Evolutionary conservation across 1,140 invertebrate species (phyloP), one percentile per base, ranked within the genome.

Genomic region (Pseudomyrmex flavicornis): DNA sequence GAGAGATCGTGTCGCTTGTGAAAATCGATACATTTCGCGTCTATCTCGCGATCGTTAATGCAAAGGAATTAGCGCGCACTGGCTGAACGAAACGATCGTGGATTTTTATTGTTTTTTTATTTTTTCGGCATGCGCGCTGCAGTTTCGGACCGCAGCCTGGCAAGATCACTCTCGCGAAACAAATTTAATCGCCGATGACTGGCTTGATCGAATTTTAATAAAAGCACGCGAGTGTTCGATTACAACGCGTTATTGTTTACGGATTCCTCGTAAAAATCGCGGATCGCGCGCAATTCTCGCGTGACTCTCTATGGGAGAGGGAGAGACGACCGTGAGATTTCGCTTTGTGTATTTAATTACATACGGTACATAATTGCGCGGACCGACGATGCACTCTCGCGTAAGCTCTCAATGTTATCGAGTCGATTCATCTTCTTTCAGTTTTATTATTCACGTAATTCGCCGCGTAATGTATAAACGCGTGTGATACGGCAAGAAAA

Each of bases 221-320:
- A 87, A 87, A 79, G 46, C 50, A 17, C 69, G 52, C 50, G 85
- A 63, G 72, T 44, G 72, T 58, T 54, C 85, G 86, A 87, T 86
- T 87, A 86, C 72, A 66, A 50, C 20, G 44, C 12, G 46, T 50
- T 35, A 35, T 87, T 62, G 52, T 79, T 35, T 44, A 56, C 48
- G 56, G 22, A 52, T 68, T 61, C n/a, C 70, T 59, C 52, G 48
- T 8, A 59, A 83, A 63, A 83, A 44, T n/a, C 10, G 12, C 48
- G 35, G 5, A 5, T 35, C 35, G 20, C 44, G 26, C 48, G n/a
- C 22, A 59, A 13, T 58, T 66, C 56, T 63, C 54, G 20, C 65
- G 26, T 63, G 79, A 74, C 61, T 79, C 35, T 59, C 12, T 26
- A 66, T n/a, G n/a, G n/a, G 44, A 83, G 72, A 86, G 73, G 48